Conservation (phyloP, 2,113 vertebrate genomes). For the Thalassoma bifasciatum region DNA sequence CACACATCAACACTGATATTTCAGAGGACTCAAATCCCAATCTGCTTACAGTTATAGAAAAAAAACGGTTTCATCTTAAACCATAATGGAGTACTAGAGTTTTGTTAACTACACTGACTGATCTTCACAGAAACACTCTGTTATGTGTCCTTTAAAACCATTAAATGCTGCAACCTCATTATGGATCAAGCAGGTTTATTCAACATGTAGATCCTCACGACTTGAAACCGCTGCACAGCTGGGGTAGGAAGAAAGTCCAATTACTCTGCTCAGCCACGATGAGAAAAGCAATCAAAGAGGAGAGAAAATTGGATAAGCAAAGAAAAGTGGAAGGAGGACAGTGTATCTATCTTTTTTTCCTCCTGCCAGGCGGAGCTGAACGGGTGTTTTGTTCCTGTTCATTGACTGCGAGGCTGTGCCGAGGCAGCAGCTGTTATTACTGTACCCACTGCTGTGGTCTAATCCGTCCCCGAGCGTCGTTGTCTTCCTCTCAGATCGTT, state of each 20-base stretch:
- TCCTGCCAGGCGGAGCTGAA: slow-evolving; percentile 19
- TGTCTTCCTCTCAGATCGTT: slow-evolving; percentile 58
- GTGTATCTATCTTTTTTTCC: neutral
- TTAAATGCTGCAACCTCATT: slow-evolving; percentile 43
- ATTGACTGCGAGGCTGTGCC: slow-evolving; percentile 40
- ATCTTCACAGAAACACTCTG: slow-evolving; percentile 13
- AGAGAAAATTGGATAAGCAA: slow-evolving; percentile 45
- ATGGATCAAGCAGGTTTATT: slow-evolving; percentile 31
- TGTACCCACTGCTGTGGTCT: slow-evolving; percentile 52
- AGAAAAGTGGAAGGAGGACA: neutral
- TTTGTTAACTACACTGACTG: neutral
- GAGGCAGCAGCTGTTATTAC: slow-evolving; percentile 51
- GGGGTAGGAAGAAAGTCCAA: slow-evolving; percentile 38
- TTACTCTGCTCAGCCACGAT: slow-evolving; percentile 59
- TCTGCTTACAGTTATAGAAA: neutral
- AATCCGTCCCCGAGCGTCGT: slow-evolving; percentile 59
- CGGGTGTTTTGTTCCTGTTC: slow-evolving; percentile 51
- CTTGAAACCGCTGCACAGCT: slow-evolving; percentile 58
- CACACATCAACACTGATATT: neutral
- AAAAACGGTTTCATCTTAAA: slow-evolving; percentile 10
- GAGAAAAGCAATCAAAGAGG: slow-evolving; percentile 57
- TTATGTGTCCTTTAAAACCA: slow-evolving; percentile 28
- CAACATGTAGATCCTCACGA: slow-evolving; percentile 32
- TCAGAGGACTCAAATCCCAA: neutral
- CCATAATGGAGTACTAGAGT: neutral